Evolutionary conservation across 2,113 vertebrate genomes (phyloP).

Genomic region (Carettochelys insculpta): DNA sequence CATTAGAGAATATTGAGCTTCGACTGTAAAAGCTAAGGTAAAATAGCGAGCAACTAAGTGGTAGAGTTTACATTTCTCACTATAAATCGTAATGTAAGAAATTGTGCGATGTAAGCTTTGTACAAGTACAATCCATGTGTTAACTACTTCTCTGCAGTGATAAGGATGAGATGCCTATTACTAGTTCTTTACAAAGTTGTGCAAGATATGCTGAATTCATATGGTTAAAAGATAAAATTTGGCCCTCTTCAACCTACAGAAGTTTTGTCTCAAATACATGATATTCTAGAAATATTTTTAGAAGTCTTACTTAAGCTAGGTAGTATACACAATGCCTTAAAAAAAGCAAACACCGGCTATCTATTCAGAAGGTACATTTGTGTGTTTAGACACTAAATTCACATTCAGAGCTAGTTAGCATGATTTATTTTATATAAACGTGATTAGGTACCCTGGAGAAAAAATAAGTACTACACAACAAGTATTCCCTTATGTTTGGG

Average conservation of each 20-base stretch:
- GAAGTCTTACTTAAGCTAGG: not conserved
- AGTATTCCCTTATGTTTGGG: not conserved
- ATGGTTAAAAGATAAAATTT: constrained; percentile 9
- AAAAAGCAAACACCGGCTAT: not conserved
- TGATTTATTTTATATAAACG: not conserved
- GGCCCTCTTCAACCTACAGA: not conserved
- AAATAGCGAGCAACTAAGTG: not conserved
- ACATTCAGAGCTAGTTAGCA: not conserved
- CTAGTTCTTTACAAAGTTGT: not conserved
- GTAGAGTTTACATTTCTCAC: not conserved
- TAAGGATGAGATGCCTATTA: constrained; percentile 13
- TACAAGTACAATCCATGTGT: constrained; percentile 12
- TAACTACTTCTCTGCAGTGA: not conserved
- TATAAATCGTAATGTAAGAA: constrained; percentile 52
- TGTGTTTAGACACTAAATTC: not conserved
- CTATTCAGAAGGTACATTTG: not conserved
- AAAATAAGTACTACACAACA: not conserved
- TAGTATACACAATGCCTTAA: not conserved
- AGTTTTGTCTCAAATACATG: not conserved
- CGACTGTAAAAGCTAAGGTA: not conserved
- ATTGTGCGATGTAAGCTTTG: constrained; percentile 32
- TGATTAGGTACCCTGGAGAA: not conserved
- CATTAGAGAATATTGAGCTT: not conserved
- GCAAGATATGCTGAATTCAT: not conserved
- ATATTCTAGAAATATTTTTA: not conserved